A percentile compares a stretch with the other conserved stretches of the same genome.
These are phyloP conservation scores for Lochmaea crataegi DNA, from an alignment of 2,888 invertebrate species.

Conservation along the genomic window DNA sequence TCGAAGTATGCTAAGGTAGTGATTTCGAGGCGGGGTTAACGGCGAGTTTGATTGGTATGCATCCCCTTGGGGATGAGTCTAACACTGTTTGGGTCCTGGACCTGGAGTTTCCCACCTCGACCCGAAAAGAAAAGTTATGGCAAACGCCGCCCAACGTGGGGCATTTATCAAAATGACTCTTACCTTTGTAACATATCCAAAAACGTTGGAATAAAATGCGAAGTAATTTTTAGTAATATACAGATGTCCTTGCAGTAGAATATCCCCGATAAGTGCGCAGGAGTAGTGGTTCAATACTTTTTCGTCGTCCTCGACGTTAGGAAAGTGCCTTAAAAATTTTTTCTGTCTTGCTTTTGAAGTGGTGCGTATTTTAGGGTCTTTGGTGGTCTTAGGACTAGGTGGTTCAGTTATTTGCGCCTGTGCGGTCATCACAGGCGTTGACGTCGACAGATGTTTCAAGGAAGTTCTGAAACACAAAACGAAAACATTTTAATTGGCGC, in stretches of 20 bases:
- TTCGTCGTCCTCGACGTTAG: constrained; percentile 85
- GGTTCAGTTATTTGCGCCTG: constrained; percentile 63
- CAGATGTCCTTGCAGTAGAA: constrained; percentile 91
- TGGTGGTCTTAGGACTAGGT: constrained; percentile 62
- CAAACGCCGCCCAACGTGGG: too few species aligned
- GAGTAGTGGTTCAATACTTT: constrained; percentile 91
- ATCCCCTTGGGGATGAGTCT: too few species aligned
- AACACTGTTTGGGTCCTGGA: too few species aligned
- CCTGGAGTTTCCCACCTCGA: too few species aligned
- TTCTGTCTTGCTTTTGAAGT: constrained; percentile 84
- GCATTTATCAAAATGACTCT: not conserved
- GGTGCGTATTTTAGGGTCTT: constrained; percentile 63
- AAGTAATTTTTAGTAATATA: constrained; percentile 96
- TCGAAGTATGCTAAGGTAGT: too few species aligned
- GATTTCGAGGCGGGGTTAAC: too few species aligned
- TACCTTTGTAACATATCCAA: constrained; percentile 74
- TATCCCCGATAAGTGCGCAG: constrained; percentile 92
- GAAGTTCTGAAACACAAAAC: constrained; percentile 66
- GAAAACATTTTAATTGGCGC: not conserved
- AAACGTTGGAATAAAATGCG: constrained; percentile 96
- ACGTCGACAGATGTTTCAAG: constrained; percentile 71
- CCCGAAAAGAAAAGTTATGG: too few species aligned
- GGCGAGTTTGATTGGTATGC: too few species aligned
- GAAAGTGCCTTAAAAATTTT: constrained; percentile 90
- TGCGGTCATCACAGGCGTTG: constrained; percentile 67